Conservation (phyloP, 2,113 vertebrate species). For the Oceanites oceanicus region DNA sequence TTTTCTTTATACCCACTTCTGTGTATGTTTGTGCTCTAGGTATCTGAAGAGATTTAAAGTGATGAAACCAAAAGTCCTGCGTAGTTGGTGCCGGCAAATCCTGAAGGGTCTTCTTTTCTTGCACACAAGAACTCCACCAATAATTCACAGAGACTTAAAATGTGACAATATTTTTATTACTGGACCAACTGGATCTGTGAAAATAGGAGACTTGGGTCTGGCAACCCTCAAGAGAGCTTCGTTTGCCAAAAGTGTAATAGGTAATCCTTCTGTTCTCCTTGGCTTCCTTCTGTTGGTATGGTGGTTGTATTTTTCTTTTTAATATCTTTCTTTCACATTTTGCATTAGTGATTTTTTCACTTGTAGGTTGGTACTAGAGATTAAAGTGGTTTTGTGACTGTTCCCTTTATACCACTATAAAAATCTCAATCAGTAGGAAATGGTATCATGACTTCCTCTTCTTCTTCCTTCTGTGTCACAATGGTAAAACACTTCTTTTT, state of each 20-base stretch:
- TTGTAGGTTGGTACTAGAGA: neutral
- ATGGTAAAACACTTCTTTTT: neutral
- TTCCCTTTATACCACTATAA: neutral
- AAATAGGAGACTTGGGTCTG: conserved; percentile 95
- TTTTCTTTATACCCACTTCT: neutral
- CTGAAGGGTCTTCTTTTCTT: conserved; percentile 96
- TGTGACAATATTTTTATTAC: conserved; percentile 99
- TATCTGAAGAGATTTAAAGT: conserved; percentile 98
- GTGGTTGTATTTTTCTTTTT: neutral
- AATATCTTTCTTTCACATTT: neutral
- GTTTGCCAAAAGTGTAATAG: conserved; percentile 97
- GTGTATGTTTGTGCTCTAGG: conserved; percentile 64
- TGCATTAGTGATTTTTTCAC: neutral
- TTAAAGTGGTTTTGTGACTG: neutral
- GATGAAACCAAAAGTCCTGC: conserved; percentile 96
- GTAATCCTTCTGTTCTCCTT: conserved; percentile 65
- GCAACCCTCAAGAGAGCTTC: conserved; percentile 96
- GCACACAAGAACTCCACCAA: conserved; percentile 94
- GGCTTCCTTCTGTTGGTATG: neutral
- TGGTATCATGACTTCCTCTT: neutral
- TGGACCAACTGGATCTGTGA: conserved; percentile 96
- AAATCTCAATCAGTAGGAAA: neutral
- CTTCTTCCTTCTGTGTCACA: neutral
- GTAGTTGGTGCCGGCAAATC: conserved; percentile 98
- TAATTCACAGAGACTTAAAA: conserved; percentile 98